These are phyloP conservation scores for Amitus sp. DNA, from an alignment of 2,888 invertebrate species.

Conservation along the genomic window DNA sequence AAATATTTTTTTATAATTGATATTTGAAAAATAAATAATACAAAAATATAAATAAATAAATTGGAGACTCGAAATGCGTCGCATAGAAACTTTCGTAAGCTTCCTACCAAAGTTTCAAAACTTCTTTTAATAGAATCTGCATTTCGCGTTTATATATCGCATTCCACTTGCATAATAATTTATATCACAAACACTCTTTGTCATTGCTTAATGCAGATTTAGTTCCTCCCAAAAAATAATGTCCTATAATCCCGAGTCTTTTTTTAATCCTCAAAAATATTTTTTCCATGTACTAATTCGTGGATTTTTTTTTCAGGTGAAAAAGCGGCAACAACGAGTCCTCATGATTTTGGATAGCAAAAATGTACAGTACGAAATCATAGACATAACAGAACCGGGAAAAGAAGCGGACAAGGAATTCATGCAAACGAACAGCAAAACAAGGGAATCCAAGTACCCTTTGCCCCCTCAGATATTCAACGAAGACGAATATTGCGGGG, in stretches of 20 bases:
- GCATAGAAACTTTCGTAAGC: no score
- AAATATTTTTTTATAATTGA: no score
- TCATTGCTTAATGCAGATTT: no score
- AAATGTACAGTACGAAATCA: slow-evolving; percentile 86
- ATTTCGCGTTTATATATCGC: slow-evolving; percentile 28
- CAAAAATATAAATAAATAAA: no score
- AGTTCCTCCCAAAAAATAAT: no score
- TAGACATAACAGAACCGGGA: slow-evolving; percentile 96
- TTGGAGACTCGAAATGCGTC: no score
- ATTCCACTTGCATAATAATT: slow-evolving; percentile 35
- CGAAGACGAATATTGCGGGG: slow-evolving; percentile 92
- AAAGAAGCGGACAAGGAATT: slow-evolving; percentile 88
- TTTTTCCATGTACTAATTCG: background rate
- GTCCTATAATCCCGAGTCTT: no score
- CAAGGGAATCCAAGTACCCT: slow-evolving; percentile 80
- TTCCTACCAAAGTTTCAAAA: slow-evolving; percentile 10
- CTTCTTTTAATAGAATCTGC: slow-evolving; percentile 33
- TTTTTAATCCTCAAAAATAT: background rate
- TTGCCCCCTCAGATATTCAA: slow-evolving; percentile 96
- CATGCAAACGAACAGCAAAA: slow-evolving; percentile 89
- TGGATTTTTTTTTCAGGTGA: slow-evolving; percentile 75
- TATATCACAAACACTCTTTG: slow-evolving; percentile 36
- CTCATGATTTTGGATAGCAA: slow-evolving; percentile 93
- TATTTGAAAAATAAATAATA: no score
- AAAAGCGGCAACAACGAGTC: slow-evolving; percentile 94